Evolutionary conservation across 2,113 vertebrate genomes (phyloP).

Genomic region (Romanogobio albipinnatus): DNA sequence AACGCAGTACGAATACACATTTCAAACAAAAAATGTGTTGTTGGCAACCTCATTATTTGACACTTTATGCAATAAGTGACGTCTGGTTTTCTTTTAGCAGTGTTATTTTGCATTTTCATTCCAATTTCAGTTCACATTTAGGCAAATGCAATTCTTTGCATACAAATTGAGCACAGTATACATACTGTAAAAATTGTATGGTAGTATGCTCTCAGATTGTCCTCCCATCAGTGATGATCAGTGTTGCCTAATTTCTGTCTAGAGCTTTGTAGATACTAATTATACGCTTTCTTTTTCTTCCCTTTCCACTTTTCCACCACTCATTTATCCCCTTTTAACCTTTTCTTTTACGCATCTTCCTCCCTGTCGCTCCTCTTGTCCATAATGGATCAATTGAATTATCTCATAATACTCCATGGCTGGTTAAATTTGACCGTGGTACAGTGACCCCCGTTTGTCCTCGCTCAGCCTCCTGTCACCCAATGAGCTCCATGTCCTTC

Average conservation of each 20-base stretch:
- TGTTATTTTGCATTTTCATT: not conserved
- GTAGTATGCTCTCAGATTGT: not conserved
- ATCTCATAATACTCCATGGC: constrained; percentile 61
- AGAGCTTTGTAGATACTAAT: constrained; percentile 76
- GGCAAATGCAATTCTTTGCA: not conserved
- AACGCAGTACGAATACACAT: not conserved
- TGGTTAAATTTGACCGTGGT: constrained; percentile 70
- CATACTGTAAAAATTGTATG: not conserved
- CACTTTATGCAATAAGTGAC: not conserved
- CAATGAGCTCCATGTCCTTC: constrained; percentile 87
- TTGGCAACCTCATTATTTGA: not conserved
- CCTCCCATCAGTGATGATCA: constrained; percentile 68
- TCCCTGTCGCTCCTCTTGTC: constrained; percentile 44
- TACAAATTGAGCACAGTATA: not conserved
- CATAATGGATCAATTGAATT: constrained; percentile 25
- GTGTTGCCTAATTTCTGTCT: constrained; percentile 48
- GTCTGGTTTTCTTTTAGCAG: not conserved
- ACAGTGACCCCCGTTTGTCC: constrained; percentile 98
- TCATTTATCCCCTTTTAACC: constrained; percentile 63
- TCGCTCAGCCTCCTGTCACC: constrained; percentile 98
- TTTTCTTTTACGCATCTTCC: constrained; percentile 70
- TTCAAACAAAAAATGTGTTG: not conserved
- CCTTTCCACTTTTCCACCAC: constrained; percentile 55
- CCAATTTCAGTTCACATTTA: not conserved
- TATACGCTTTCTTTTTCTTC: constrained; percentile 73